A percentile compares a stretch with the other conserved stretches of the same genome.
These are phyloP conservation scores for Anthoscopus minutus DNA, from an alignment of 2,113 vertebrate genomes.

Conservation along the genomic window DNA sequence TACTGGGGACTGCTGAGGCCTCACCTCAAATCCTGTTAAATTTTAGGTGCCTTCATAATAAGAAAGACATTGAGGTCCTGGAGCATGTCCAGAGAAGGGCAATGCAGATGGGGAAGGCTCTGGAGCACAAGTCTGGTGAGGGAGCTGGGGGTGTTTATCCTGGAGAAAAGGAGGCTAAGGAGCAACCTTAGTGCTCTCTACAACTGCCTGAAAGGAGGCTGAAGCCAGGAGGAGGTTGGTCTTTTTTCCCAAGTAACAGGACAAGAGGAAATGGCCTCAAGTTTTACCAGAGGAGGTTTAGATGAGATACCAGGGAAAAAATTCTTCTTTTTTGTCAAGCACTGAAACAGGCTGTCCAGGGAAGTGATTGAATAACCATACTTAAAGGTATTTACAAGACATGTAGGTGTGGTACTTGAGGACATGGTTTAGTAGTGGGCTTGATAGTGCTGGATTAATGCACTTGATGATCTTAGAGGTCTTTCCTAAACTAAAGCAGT, in stretches of 20 bases:
- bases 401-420: neutral
- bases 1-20: rapidly evolving
- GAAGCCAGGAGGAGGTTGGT: rapidly evolving
- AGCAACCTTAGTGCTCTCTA: rapidly evolving
- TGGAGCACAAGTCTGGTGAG: neutral
- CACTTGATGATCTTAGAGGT: neutral
- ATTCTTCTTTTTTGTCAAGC: neutral
- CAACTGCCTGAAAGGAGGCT: neutral
- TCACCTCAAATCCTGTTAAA: rapidly evolving
- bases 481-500: neutral
- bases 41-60: neutral
- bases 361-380: too few species aligned
- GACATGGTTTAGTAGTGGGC: neutral
- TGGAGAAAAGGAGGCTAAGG: neutral
- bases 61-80: neutral
- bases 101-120: rapidly evolving
- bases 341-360: neutral
- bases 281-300: neutral
- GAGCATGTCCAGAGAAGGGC: neutral
- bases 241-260: neutral
- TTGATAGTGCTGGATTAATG: neutral
- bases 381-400: neutral
- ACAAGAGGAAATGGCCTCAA: neutral
- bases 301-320: neutral
- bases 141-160: neutral